phyloP scores from a whole-genome alignment of 1,140 invertebrate genomes.

The Danaus plexippus region DNA sequence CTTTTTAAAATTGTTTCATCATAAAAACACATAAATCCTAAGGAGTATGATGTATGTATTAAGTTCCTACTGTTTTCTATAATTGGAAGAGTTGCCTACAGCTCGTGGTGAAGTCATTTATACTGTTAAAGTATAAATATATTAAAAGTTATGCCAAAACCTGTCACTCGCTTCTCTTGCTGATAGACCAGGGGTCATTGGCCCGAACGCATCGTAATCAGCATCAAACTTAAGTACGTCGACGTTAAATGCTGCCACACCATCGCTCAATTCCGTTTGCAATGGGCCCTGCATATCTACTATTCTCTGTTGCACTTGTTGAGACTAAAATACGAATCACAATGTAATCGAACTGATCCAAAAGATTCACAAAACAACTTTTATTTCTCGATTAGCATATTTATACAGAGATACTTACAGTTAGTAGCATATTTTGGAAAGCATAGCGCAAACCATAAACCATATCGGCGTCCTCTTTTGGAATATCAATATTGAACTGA shows the following conservation, averaged over 20 bases:
- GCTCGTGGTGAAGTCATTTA: no score
- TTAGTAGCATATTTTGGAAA: conserved; percentile 83
- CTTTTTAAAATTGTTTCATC: no score
- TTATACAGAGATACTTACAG: conserved; percentile 63
- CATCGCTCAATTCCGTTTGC: conserved; percentile 78
- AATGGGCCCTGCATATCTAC: conserved; percentile 84
- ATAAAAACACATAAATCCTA: no score
- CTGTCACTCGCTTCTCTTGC: conserved; percentile 88
- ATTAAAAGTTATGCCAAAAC: conserved; percentile 31
- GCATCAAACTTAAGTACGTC: conserved; percentile 80
- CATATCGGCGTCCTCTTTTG: conserved; percentile 83
- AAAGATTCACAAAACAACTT: not conserved
- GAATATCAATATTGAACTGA: conserved; percentile 80
- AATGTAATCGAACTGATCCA: not conserved
- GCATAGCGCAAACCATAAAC: conserved; percentile 84
- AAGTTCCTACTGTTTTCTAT: no score
- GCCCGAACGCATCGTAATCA: conserved; percentile 84
- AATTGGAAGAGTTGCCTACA: no score
- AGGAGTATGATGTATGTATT: no score
- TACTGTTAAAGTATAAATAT: no score
- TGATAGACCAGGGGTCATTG: conserved; percentile 85
- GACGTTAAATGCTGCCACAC: conserved; percentile 78
- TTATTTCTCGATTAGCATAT: not conserved
- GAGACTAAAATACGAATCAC: conserved; percentile 67
- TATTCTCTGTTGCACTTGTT: conserved; percentile 80